phyloP scores from a whole-genome alignment of 2,888 invertebrate genomes.

The Corbicula japonica region DNA sequence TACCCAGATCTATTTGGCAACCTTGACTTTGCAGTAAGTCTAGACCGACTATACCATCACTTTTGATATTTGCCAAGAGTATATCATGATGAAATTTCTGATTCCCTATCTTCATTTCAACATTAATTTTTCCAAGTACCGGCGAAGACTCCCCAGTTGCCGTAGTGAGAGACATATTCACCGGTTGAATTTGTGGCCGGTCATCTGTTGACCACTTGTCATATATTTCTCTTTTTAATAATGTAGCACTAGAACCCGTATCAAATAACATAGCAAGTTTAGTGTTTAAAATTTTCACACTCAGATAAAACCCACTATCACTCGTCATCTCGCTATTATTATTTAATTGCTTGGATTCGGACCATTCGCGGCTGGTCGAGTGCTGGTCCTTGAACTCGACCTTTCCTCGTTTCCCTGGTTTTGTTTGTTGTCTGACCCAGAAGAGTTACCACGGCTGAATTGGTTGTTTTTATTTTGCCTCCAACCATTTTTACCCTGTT shows the following conservation, averaged over 20 bases:
- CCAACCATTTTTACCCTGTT: too few species aligned
- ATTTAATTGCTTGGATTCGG: too few species aligned
- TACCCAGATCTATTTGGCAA: too few species aligned
- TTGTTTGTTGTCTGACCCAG: too few species aligned
- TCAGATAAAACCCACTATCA: neutral
- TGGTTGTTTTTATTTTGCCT: too few species aligned
- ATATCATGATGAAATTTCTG: neutral
- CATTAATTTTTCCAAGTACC: conserved; percentile 8
- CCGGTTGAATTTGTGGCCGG: conserved; percentile 8
- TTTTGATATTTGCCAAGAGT: conserved; percentile 6
- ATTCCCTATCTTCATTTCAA: too few species aligned
- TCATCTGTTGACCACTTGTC: conserved; percentile 18
- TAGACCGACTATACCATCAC: conserved; percentile 10
- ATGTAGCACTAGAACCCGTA: conserved; percentile 35
- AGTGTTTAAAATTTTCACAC: too few species aligned
- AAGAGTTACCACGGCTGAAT: too few species aligned
- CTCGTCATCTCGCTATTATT: neutral
- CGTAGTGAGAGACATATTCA: conserved; percentile 16
- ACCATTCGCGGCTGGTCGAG: too few species aligned
- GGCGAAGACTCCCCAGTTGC: conserved; percentile 25
- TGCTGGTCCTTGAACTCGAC: too few species aligned
- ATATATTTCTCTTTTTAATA: conserved; percentile 7
- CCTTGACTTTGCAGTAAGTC: too few species aligned
- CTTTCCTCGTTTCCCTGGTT: too few species aligned
- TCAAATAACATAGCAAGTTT: conserved; percentile 14